Conservation (phyloP, 2,888 invertebrate species). For the Choristoneura rosaceana region DNA sequence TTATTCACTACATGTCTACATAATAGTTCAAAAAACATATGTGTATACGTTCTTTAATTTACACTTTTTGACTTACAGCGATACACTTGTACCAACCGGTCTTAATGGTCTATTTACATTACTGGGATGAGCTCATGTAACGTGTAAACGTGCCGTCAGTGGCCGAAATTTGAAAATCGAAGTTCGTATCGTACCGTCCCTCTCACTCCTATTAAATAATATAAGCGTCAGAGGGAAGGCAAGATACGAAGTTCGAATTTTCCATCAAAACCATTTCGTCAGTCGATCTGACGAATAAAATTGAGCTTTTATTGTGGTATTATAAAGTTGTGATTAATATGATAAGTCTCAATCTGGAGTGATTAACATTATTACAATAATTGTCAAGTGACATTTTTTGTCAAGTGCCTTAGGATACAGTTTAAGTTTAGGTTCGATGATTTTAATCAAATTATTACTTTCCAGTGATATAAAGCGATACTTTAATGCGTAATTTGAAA, state of each 20-base stretch:
- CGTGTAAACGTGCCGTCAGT: neutral
- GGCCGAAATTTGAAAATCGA: too few species aligned
- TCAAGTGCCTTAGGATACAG: conserved; percentile 39
- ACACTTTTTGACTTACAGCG: neutral
- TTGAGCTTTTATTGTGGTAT: neutral
- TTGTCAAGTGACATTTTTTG: conserved; percentile 10
- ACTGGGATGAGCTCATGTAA: neutral
- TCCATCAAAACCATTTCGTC: too few species aligned
- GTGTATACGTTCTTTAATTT: neutral
- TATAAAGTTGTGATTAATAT: neutral
- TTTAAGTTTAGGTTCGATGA: conserved; percentile 10
- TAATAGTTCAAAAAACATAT: neutral
- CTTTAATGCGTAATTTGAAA: too few species aligned
- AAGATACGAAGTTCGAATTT: too few species aligned
- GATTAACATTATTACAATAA: neutral
- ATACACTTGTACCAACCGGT: neutral
- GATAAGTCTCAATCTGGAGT: conserved; percentile 15
- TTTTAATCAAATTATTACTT: neutral
- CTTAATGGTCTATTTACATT: neutral
- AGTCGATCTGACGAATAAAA: neutral
- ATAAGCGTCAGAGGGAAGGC: too few species aligned
- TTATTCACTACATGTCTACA: too few species aligned
- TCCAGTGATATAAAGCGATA: neutral
- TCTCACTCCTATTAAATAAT: too few species aligned
- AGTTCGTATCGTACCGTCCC: too few species aligned